phyloP scores from a whole-genome alignment of 1,140 invertebrate species.

The Aphelenchoides avenae region DNA sequence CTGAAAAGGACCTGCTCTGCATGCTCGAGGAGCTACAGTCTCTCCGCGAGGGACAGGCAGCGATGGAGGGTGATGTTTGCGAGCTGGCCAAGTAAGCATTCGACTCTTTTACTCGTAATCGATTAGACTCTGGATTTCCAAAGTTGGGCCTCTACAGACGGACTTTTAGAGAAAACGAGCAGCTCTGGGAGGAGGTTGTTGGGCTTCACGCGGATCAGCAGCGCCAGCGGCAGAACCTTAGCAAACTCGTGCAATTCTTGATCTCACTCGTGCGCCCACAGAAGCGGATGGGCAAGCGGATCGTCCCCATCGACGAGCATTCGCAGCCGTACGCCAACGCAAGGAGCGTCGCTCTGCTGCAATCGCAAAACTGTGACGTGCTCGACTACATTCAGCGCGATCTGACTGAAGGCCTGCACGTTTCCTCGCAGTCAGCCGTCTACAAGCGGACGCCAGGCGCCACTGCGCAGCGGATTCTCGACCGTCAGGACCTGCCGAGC shows the following conservation, averaged over 20 bases:
- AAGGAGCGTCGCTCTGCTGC: background rate
- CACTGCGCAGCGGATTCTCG: too few relatives aligned
- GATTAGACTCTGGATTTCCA: background rate
- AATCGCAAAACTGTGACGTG: conserved; percentile 2
- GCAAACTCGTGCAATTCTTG: conserved; percentile 9
- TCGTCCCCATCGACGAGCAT: background rate
- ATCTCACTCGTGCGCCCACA: background rate
- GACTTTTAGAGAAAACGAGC: conserved; percentile 5
- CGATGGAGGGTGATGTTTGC: background rate
- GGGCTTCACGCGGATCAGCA: background rate
- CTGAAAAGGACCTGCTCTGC: conserved; percentile 4
- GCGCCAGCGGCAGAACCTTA: conserved; percentile 4
- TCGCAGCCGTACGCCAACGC: background rate
- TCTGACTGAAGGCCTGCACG: background rate
- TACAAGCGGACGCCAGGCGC: too few relatives aligned
- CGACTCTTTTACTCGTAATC: background rate
- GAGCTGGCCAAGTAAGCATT: background rate
- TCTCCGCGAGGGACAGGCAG: background rate
- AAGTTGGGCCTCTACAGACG: too few relatives aligned
- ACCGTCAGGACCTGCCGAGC: too few relatives aligned
- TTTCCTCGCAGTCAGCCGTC: background rate
- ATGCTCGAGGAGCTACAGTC: conserved; percentile 5
- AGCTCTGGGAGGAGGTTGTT: conserved; percentile 1
- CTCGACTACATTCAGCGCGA: background rate
- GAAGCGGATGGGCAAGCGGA: background rate